These are phyloP conservation scores for Porites lobata DNA, from an alignment of 92 coral and sea anemone genomes.

Conservation along the genomic window DNA sequence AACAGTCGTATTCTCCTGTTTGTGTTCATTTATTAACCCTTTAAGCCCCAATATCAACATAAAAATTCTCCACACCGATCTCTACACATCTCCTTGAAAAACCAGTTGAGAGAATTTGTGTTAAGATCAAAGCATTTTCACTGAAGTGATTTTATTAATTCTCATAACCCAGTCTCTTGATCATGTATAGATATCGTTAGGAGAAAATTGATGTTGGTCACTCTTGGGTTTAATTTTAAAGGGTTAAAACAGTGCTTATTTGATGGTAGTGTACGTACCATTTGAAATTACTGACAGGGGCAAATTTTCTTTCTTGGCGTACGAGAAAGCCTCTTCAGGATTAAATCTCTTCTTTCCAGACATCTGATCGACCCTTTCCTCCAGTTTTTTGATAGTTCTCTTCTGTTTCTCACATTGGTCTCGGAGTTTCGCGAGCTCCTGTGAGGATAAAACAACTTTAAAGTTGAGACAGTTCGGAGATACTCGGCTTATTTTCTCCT, in stretches of 20 bases:
- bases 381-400: constrained; percentile 69
- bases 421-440: constrained; percentile 90
- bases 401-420: constrained; percentile 87
- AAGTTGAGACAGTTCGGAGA: background rate
- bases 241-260: too few relatives aligned
- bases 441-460: background rate
- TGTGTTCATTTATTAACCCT: too few relatives aligned
- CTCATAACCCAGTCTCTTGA: too few relatives aligned
- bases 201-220: too few relatives aligned
- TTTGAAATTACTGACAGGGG: constrained; percentile 68
- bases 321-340: constrained; percentile 88
- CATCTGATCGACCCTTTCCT: constrained; percentile 63
- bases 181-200: too few relatives aligned
- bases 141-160: too few relatives aligned
- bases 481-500: background rate
- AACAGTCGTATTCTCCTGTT: background rate
- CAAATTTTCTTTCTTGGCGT: constrained; percentile 84
- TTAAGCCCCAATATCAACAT: too few relatives aligned
- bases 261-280: constrained; percentile 32
- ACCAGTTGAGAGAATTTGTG: too few relatives aligned
- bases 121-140: too few relatives aligned
- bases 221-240: too few relatives aligned
- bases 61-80: too few relatives aligned
- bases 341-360: constrained; percentile 83
- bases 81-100: too few relatives aligned